Percentiles rank a stretch among this genome's conserved stretches.
Evolutionary conservation across 2,113 vertebrate species (phyloP).

Genomic region (Odocoileus virginianus): DNA sequence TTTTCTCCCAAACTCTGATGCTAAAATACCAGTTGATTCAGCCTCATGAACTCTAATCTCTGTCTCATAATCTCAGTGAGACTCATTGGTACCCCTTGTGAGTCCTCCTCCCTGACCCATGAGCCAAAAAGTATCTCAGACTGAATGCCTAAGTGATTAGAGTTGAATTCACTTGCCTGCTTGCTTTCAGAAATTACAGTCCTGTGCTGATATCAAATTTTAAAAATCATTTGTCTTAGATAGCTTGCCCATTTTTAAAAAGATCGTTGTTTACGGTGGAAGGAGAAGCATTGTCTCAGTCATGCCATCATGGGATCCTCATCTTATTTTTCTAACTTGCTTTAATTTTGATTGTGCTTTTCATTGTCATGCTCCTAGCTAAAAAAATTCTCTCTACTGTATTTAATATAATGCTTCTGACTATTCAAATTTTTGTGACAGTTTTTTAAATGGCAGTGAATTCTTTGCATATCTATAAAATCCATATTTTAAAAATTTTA

Average conservation of each 20-base stretch:
- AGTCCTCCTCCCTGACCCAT: neutral
- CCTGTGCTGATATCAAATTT: neutral
- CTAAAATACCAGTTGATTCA: neutral
- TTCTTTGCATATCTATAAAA: neutral
- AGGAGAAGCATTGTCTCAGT: neutral
- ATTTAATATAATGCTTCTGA: neutral
- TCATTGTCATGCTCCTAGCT: neutral
- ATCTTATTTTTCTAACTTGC: neutral
- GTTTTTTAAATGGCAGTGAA: neutral
- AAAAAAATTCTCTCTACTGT: neutral
- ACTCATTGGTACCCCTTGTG: neutral
- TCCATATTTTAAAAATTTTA: neutral
- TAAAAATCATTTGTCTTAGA: neutral
- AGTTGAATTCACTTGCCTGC: neutral
- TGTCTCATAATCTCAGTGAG: neutral
- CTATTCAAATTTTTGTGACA: neutral
- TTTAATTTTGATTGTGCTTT: neutral
- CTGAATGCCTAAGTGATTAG: neutral
- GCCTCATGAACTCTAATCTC: neutral
- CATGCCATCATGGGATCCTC: neutral
- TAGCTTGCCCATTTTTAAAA: neutral
- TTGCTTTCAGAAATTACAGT: neutral
- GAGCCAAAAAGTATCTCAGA: neutral
- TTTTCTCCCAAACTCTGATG: neutral
- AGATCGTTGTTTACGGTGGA: neutral